These are phyloP conservation scores for Pseudachorutes palmiensis DNA, from an alignment of 1,140 invertebrate species.

Conservation along the genomic window DNA sequence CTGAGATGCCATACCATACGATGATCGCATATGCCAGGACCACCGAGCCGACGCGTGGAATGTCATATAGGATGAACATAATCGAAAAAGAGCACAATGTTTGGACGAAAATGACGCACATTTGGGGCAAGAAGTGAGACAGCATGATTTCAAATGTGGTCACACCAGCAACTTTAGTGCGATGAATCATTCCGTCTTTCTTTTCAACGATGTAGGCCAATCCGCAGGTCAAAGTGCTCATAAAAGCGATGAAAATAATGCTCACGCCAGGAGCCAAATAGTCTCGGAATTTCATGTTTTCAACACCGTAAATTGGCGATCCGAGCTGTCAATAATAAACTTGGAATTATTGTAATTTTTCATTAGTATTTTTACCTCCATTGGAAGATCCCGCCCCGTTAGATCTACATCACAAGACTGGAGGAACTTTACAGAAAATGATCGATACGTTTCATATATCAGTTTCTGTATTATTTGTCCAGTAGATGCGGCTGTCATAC, in stretches of 20 bases:
- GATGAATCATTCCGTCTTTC: slow-evolving; percentile 12
- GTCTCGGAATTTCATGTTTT: slow-evolving; percentile 43
- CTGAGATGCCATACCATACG: background rate
- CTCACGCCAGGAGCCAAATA: background rate
- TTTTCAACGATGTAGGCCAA: slow-evolving; percentile 8
- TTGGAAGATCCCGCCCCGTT: slow-evolving; percentile 45
- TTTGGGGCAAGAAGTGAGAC: slow-evolving; percentile 3
- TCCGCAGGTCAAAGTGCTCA: background rate
- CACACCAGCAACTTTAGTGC: slow-evolving; percentile 7
- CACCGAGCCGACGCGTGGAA: background rate
- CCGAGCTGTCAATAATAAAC: slow-evolving; percentile 61
- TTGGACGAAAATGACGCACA: background rate
- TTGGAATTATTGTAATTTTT: too few species aligned
- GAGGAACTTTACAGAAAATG: slow-evolving; percentile 51
- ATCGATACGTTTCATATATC: slow-evolving; percentile 54
- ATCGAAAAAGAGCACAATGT: background rate
- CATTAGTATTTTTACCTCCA: slow-evolving; percentile 19
- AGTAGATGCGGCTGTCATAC: slow-evolving; percentile 55
- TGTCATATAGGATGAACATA: slow-evolving; percentile 1
- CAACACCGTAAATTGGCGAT: slow-evolving; percentile 76
- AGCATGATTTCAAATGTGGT: slow-evolving; percentile 6
- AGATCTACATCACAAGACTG: slow-evolving; percentile 51
- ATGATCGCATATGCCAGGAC: background rate
- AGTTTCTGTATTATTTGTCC: slow-evolving; percentile 54
- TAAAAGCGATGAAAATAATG: background rate